phyloP scores from a whole-genome alignment of 2,888 invertebrate genomes.

The Lypha dubia region DNA sequence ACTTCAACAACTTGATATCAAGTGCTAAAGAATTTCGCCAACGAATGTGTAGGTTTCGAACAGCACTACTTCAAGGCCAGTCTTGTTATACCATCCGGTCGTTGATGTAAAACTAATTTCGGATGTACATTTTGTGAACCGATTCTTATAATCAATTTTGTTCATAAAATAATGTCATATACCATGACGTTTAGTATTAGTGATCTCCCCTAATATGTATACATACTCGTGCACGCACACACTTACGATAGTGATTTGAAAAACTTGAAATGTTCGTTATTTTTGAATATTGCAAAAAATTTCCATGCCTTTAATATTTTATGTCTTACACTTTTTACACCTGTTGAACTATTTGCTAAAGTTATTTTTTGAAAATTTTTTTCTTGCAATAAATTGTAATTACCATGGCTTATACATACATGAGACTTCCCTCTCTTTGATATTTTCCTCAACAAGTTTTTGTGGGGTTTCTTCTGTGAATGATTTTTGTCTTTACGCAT shows the following conservation, averaged over 20 bases:
- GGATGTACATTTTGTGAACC: too few species aligned
- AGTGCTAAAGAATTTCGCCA: too few species aligned
- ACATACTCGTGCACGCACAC: background rate
- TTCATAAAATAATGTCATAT: too few species aligned
- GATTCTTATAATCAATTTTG: too few species aligned
- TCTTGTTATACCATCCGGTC: too few species aligned
- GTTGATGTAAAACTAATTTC: too few species aligned
- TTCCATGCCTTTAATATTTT: background rate
- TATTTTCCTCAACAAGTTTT: slow-evolving; percentile 38
- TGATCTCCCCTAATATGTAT: too few species aligned
- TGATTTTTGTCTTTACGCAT: slow-evolving; percentile 14
- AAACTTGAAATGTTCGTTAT: slow-evolving; percentile 16
- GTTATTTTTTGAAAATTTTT: slow-evolving; percentile 64
- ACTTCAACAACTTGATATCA: too few species aligned
- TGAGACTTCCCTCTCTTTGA: background rate
- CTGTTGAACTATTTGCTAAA: slow-evolving; percentile 49
- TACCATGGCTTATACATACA: background rate
- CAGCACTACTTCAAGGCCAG: too few species aligned
- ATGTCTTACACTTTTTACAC: slow-evolving; percentile 35
- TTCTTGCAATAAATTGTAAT: slow-evolving; percentile 57
- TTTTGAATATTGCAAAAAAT: slow-evolving; percentile 9
- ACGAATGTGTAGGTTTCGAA: too few species aligned
- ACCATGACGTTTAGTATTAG: too few species aligned
- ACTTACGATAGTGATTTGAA: background rate
- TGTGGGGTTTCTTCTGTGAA: slow-evolving; percentile 63